Conservation (phyloP, 1,140 invertebrate species). For the Drosophila pectinifera region DNA sequence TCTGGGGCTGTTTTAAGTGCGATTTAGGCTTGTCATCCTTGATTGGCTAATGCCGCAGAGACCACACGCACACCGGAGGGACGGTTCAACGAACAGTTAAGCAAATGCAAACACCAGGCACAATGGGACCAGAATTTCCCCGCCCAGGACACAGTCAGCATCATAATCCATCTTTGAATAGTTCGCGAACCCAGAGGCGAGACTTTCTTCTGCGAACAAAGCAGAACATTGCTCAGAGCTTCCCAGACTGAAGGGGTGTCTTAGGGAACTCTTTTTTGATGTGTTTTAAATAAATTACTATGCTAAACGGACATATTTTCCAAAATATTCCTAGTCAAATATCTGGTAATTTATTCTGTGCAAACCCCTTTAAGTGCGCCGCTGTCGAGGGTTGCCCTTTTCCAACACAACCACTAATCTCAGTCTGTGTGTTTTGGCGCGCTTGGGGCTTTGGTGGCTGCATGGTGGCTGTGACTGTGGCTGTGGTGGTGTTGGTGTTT, state of each 20-base stretch:
- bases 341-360: constrained; percentile 4
- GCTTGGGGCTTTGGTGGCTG: constrained; percentile 60
- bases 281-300: constrained; percentile 4
- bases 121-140: constrained; percentile 11
- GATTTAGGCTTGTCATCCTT: constrained; percentile 47
- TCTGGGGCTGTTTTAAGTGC: constrained; percentile 12
- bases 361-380: neutral
- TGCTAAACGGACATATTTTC: neutral
- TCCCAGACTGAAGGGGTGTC: neutral
- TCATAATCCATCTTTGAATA: constrained; percentile 40
- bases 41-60: constrained; percentile 57
- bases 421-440: constrained; percentile 40
- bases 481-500: constrained; percentile 27
- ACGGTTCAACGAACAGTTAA: constrained; percentile 74
- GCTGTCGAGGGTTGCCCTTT: constrained; percentile 26
- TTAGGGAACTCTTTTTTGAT: neutral
- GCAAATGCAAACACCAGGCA: constrained; percentile 53
- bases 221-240: neutral
- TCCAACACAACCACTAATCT: constrained; percentile 3
- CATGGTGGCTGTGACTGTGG: too few relatives aligned
- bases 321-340: neutral
- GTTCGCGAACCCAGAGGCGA: constrained; percentile 13
- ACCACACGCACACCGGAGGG: constrained; percentile 32
- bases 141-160: neutral
- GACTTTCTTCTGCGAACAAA: constrained; percentile 3